Conservation (phyloP, 2,113 vertebrate species). For the Naja naja region DNA sequence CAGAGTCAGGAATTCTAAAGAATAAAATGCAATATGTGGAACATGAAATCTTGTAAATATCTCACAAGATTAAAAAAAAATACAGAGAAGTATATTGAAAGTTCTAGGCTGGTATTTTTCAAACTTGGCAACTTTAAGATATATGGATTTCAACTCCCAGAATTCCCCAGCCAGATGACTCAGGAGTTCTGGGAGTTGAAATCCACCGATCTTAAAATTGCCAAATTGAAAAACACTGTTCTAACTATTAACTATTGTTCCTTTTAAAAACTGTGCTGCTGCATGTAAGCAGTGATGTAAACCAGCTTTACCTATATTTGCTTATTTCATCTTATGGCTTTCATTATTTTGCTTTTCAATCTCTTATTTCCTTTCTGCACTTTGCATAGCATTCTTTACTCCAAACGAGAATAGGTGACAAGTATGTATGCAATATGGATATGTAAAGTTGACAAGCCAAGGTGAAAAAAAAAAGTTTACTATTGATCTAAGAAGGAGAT, state of each 20-base stretch:
- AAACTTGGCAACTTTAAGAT: background rate
- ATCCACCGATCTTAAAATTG: background rate
- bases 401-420: background rate
- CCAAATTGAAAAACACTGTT: background rate
- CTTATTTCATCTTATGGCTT: background rate
- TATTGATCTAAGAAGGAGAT: background rate
- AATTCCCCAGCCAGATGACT: background rate
- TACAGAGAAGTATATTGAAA: background rate
- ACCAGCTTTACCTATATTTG: background rate
- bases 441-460: background rate
- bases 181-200: background rate
- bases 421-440: background rate
- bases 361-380: background rate
- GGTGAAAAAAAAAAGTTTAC: background rate
- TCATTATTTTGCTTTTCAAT: background rate
- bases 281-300: background rate
- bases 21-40: background rate
- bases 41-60: background rate
- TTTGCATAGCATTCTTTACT: background rate
- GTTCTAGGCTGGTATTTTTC: background rate
- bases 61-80: background rate
- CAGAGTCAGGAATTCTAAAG: background rate
- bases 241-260: background rate
- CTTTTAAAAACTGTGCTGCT: background rate
- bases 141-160: background rate